Base-by-base conservation (phyloP, 2,888 invertebrate genomes). In the Nymphalis polychloros region DNA sequence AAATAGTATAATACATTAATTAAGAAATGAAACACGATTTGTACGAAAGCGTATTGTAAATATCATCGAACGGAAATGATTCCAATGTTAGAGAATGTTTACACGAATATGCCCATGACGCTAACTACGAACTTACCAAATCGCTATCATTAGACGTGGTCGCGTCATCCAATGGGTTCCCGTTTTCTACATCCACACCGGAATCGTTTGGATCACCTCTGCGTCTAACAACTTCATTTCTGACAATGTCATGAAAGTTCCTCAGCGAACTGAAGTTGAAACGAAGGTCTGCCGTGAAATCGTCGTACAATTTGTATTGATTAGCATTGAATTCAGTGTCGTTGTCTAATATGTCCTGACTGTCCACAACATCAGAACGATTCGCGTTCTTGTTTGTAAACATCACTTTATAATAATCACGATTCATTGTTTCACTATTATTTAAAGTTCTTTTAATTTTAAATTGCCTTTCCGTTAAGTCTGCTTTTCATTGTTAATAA, bases 251-350 rank as follows among this genome's bases (percentile, higher is more conserved):
- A 67, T 86, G 84, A 78, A 84, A 87, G 73, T 85, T 85, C 72
- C 88, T 83, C 73, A 90, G 73, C 0, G 87, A 83, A 73, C 86
- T 87, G 81, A 86, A 91, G 77, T 83, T 86, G 74, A 91, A 87
- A 63, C 90, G 84, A 20, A 91, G 82, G 72, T 91, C 92, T 48
- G 89, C 87, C 0, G 91, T 87, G 83, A 92, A 92, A 79, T 92
- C 92, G 75, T 92, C 92, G 83, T 85, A 92, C 49, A 92, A 79
- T 79, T 90, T 92, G 84, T 89, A 92, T 79, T 90, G 89, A 80
- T 92, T 92, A 50, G 92, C 92, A 78, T 92, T 92, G 81, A 91
- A 89, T 73, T 91, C 92, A 1, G 90, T 89, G 35, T 89, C 92
- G 77, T 91, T 92, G 80, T 92, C 92, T 69, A 92, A 82, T 6